Base-by-base conservation (phyloP, 2,888 invertebrate species). In the Allophyes oxyacanthae region DNA sequence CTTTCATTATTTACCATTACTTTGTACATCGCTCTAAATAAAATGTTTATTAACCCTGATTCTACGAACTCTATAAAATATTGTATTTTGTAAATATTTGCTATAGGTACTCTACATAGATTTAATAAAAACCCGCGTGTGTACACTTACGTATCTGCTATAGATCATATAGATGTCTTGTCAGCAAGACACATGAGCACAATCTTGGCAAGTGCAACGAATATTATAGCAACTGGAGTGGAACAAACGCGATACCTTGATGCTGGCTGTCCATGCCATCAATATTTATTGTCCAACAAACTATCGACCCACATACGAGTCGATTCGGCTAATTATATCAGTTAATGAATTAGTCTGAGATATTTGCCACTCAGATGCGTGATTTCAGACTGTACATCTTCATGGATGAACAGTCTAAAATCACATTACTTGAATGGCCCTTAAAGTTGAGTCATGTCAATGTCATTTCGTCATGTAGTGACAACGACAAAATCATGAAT, bases 191-290 rank as follows among this genome's bases (percentile, higher is more conserved):
- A 66, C 61, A 51, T 41, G 40, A 28, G 44, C 41, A 30, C 30
- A 43, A 37, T 64, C 44, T 86, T 83, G 84, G 84, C 85, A 86
- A 78, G 75, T 71, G 74, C 61, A 64, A 41, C 66, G 74, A 71
- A 73, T 79, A 78, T 78, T 59, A 72, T 44, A 46, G 67, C 73
- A 87, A 86, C 77, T 85, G 83, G 86, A 82, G 80, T 83, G 83
- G 81, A 84, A 83, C 84, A 48, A 59, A 62, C 51, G 64, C 58
- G 68, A 71, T 75, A 79, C 78, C 78, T 83, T 75, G 73, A 45
- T 56, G 61, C 53, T 66, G 56, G 54, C 77, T 77, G 79, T 75
- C 72, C 68, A 72, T 75, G 53, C 72, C 70, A 61, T 69, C 66
- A 59, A 71, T 71, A 77, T 82, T 81, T 81, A 84, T 83, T 64